Base-by-base conservation (phyloP, 2,113 vertebrate genomes). In the Anguilla rostrata region DNA sequence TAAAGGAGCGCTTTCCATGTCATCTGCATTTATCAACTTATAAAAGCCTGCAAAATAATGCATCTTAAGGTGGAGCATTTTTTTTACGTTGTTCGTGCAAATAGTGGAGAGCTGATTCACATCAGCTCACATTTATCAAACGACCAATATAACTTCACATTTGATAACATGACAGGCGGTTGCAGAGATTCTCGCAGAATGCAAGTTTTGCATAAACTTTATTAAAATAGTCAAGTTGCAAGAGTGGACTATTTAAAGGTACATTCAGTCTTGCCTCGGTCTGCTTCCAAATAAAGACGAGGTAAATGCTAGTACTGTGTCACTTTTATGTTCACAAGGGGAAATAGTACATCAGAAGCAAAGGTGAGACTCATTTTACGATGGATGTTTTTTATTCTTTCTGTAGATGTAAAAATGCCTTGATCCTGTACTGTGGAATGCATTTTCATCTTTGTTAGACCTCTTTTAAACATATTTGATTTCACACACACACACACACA, bases 1-100 rank as follows among this genome's bases (percentile, higher is more conserved):
- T 81, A 49, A 60, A 63, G 40, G 79, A 81, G 82, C 53, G 9
- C 40, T 80, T 20, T 86, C 56, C 85, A 14, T 53, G 49, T 49
- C 53, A 53, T 39, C 49, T 29, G 15, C 29, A 18, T 43, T 34
- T 88, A 63, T 60, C 29, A 49, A 82, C 66, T 85, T 81, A 11
- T 80, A 63, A 75, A 66, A 22, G 82, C 26, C 2, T 66, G 39
- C 82, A 60, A 81, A 84, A 83, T 26, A 81, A 60, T 20, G 20
- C 34, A 81, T 81, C 60, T 56, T 81, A 66, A 22, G 60, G 22
- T 2, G 8, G 5, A 14, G 2, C 3, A 26, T 75, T 34, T 29
- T 75, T 75, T 29, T 1, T 8, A 75, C 22, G 26, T 75, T 75
- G 71, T 66, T 14, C 15, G 18, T 66, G 3, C 22, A 6, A 26